These are phyloP conservation scores for Vesta saturnalis DNA, from an alignment of 2,888 invertebrate genomes.

Conservation along the genomic window DNA sequence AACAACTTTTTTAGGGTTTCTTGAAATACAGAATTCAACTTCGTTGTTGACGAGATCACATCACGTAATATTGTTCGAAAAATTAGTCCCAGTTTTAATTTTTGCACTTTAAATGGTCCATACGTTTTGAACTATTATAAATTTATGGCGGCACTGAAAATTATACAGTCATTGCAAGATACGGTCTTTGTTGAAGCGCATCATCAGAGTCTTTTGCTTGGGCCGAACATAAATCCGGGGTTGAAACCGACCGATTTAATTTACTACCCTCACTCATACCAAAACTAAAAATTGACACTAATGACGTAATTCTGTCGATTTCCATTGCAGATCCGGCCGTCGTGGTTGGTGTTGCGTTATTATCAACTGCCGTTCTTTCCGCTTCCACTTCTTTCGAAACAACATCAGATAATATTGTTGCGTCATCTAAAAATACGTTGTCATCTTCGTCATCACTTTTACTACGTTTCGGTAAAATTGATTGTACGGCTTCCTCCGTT, in stretches of 20 bases:
- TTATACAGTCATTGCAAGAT: constrained; percentile 68
- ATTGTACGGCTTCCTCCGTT: constrained; percentile 66
- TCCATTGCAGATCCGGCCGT: constrained; percentile 62
- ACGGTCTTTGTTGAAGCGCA: constrained; percentile 63
- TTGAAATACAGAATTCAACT: constrained; percentile 26
- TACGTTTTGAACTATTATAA: constrained; percentile 13
- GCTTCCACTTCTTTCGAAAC: constrained; percentile 51
- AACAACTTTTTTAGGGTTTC: constrained; percentile 23
- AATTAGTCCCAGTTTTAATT: neutral
- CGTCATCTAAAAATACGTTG: constrained; percentile 62
- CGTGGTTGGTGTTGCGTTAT: neutral
- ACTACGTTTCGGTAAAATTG: constrained; percentile 64
- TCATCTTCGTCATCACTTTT: constrained; percentile 57
- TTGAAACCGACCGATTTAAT: constrained; percentile 63
- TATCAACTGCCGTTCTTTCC: constrained; percentile 28
- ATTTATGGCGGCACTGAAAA: constrained; percentile 31
- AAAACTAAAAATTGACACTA: constrained; percentile 70
- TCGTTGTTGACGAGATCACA: constrained; percentile 39
- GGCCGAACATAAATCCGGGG: constrained; percentile 66
- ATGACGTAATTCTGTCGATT: constrained; percentile 68
- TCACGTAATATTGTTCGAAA: constrained; percentile 17
- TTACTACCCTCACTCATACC: constrained; percentile 57
- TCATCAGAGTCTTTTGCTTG: constrained; percentile 64
- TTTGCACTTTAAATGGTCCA: constrained; percentile 1
- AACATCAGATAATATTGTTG: constrained; percentile 59